A percentile compares a stretch with the other conserved stretches of the same genome.
phyloP scores from a whole-genome alignment of 2,797 vertebrate species.

The Gorsachius magnificus region DNA sequence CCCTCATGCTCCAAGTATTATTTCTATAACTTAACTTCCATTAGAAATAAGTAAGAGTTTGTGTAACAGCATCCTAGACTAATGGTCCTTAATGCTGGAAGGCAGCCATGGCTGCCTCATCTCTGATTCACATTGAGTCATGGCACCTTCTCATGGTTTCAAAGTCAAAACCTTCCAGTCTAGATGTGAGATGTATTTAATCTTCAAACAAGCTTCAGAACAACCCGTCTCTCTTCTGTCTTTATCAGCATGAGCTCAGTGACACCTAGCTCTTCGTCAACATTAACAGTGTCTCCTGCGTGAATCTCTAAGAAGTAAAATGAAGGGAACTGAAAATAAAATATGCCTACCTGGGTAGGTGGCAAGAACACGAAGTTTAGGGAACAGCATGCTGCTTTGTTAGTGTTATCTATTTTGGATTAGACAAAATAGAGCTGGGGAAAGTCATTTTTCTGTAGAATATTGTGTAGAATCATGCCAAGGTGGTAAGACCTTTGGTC shows the following conservation, averaged over 20 bases:
- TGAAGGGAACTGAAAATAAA: not conserved
- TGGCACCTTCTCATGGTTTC: not conserved
- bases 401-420: not conserved
- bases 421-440: not conserved
- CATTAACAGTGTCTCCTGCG: not conserved
- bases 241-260: not conserved
- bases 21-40: not conserved
- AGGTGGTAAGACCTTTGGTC: not conserved
- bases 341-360: not conserved
- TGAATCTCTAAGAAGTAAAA: not conserved
- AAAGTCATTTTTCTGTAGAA: not conserved
- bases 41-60: not conserved
- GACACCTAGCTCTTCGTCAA: not conserved
- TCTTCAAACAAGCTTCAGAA: conserved; percentile 9
- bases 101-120: not conserved
- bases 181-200: conserved; percentile 8
- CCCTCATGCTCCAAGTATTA: not conserved
- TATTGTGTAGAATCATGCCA: not conserved
- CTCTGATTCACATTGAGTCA: not conserved
- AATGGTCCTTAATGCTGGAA: not conserved
- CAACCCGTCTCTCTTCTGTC: not conserved
- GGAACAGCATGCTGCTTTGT: not conserved
- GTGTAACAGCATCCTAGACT: not conserved
- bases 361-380: not conserved
- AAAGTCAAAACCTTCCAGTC: not conserved